Base-by-base conservation (phyloP, 1,140 invertebrate genomes). In the Ips typographus region DNA sequence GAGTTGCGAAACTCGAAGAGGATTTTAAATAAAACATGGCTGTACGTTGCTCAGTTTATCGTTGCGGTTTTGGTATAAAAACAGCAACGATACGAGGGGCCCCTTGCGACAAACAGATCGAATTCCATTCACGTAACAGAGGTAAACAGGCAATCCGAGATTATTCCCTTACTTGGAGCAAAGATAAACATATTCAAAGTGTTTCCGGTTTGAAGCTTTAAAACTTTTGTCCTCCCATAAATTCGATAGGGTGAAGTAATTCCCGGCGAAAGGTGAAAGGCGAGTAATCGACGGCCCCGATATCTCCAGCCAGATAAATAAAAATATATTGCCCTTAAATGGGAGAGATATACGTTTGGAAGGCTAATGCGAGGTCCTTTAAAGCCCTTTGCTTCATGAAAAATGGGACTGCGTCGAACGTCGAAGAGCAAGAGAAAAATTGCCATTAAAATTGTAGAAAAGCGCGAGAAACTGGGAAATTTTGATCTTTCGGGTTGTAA, bases 101-200 rank as follows among this genome's bases (percentile, higher is more conserved):
- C 51, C 22, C 39, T 58, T 39, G 56, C 22, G 56, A 40, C 56
- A 58, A 22, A 22, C 5, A 58, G 6, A 58, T 58, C 56, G 56
- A 58, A 67, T 67, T 67, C 65, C n/a, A n/a, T 44, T 49, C 65
- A 67, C 65, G 65, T 22, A 40, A 52, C 57, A 43, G 38, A 49
- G 47, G 56, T 57, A 60, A 67, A 67, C 60, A 59, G 65, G 65
- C 65, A 67, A 67, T 67, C 65, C 49, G 65, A 59, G 65, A 67
- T 57, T 67, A 67, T 49, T 57, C 41, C 22, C 22, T 22, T 22
- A 22, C 22, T 22, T 22, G 42, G 40, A 37, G 65, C 61, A 6
- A 36, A 55, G 52, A 55, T 8, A 37, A 36, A 37, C 7, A 55
- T 4, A 8, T 8, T 55, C 52, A 5, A 55, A 37, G 5, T 4